Percentiles rank a stretch among this genome's conserved stretches.
Conservation (phyloP, 2,888 invertebrate species). For the Barypeithes pellucidus region DNA sequence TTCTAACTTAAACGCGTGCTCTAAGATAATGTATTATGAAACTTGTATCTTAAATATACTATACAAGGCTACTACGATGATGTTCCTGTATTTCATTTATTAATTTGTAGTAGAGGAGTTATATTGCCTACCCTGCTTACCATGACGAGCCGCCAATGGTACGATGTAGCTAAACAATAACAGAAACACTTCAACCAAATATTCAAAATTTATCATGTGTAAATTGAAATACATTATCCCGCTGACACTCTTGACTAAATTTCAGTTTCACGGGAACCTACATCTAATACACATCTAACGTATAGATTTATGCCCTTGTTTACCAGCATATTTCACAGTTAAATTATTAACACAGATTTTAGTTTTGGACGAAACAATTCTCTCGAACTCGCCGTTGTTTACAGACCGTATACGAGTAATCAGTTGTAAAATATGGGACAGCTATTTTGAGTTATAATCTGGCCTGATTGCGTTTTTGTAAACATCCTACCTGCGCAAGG, state of each 20-base stretch:
- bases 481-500: too few relatives aligned
- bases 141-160: too few relatives aligned
- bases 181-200: neutral
- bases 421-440: slow-evolving; percentile 4
- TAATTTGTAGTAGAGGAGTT: too few relatives aligned
- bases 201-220: neutral
- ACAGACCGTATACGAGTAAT: neutral
- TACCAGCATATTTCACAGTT: slow-evolving; percentile 26
- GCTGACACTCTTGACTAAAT: slow-evolving; percentile 9
- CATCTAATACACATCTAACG: slow-evolving; percentile 21
- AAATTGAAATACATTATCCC: slow-evolving; percentile 7
- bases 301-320: slow-evolving; percentile 32
- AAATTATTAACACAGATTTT: slow-evolving; percentile 28
- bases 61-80: too few relatives aligned
- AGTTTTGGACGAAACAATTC: slow-evolving; percentile 30
- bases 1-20: too few relatives aligned
- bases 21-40: too few relatives aligned
- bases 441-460: neutral
- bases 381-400: slow-evolving; percentile 11
- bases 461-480: neutral
- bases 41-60: too few relatives aligned
- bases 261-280: slow-evolving; percentile 2
- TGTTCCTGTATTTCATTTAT: too few relatives aligned
- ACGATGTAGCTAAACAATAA: too few relatives aligned
- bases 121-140: too few relatives aligned